Percentiles rank a stretch among this genome's conserved stretches.
Conservation (phyloP, 1,140 invertebrate genomes). For the Notospermus geniculatus region DNA sequence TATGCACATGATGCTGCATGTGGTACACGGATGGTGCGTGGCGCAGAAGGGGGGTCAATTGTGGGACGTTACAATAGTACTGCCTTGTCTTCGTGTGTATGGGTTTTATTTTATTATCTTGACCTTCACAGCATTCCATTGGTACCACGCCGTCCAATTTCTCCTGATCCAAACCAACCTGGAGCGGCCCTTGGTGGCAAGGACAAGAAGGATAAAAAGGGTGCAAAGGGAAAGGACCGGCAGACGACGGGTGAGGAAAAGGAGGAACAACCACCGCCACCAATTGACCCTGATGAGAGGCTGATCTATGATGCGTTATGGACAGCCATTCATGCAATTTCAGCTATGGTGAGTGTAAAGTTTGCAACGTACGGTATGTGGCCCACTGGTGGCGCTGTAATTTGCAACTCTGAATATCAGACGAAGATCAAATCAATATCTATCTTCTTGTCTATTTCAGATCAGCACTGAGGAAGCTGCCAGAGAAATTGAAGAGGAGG, state of each 20-base stretch:
- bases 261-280: conserved; percentile 42
- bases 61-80: too few species aligned
- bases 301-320: conserved; percentile 48
- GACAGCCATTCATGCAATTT: conserved; percentile 30
- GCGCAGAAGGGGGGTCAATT: too few species aligned
- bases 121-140: conserved; percentile 46
- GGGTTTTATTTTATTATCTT: too few species aligned
- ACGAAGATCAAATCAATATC: too few species aligned
- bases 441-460: conserved; percentile 24
- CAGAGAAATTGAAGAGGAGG: conserved; percentile 49
- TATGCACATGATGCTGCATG: too few species aligned
- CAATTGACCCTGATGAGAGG: conserved; percentile 50
- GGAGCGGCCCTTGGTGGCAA: conserved; percentile 31
- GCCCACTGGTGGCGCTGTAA: too few species aligned
- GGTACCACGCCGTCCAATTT: conserved; percentile 43
- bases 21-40: too few species aligned
- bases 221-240: conserved; percentile 33
- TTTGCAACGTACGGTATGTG: too few species aligned
- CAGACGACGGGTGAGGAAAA: conserved; percentile 29
- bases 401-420: too few species aligned
- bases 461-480: conserved; percentile 39
- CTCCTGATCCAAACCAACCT: conserved; percentile 40
- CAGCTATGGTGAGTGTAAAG: conserved; percentile 39
- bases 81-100: too few species aligned
- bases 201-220: conserved; percentile 43